phyloP scores from a whole-genome alignment of 2,113 vertebrate species.

The Callospermophilus lateralis region DNA sequence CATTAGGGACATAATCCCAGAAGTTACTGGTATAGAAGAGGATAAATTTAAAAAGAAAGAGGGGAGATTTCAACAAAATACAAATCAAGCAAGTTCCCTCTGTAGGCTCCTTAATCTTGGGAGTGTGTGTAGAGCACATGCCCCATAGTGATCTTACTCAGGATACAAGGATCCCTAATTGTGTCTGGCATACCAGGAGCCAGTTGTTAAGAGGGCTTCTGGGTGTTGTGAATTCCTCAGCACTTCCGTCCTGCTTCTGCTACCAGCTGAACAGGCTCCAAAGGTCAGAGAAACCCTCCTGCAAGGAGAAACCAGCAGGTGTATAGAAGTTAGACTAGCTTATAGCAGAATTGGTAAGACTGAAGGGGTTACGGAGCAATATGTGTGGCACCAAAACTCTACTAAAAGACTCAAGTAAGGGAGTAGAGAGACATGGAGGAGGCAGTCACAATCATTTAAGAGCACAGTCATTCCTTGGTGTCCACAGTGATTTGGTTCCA shows the following conservation, averaged over 20 bases:
- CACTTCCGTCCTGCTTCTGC: not conserved
- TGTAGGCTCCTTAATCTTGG: not conserved
- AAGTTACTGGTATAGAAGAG: not conserved
- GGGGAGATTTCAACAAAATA: not conserved
- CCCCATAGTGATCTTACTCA: not conserved
- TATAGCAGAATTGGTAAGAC: not conserved
- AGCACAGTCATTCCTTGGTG: not conserved
- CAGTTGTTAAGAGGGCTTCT: not conserved
- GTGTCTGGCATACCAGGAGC: not conserved
- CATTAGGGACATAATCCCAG: not conserved
- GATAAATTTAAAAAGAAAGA: not conserved
- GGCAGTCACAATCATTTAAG: not conserved
- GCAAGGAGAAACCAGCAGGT: not conserved
- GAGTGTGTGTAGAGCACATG: not conserved
- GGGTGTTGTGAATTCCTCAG: not conserved
- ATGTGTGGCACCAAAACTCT: not conserved
- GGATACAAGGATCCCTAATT: no score
- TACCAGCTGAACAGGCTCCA: not conserved
- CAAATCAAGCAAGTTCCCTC: not conserved
- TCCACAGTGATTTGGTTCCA: not conserved
- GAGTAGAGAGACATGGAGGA: not conserved
- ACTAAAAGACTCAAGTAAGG: not conserved
- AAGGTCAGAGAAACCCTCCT: not conserved
- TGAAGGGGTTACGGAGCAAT: not conserved
- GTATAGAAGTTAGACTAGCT: not conserved